Evolutionary conservation across 2,797 vertebrate genomes (phyloP).

Genomic region (Melanogrammus aeglefinus): DNA sequence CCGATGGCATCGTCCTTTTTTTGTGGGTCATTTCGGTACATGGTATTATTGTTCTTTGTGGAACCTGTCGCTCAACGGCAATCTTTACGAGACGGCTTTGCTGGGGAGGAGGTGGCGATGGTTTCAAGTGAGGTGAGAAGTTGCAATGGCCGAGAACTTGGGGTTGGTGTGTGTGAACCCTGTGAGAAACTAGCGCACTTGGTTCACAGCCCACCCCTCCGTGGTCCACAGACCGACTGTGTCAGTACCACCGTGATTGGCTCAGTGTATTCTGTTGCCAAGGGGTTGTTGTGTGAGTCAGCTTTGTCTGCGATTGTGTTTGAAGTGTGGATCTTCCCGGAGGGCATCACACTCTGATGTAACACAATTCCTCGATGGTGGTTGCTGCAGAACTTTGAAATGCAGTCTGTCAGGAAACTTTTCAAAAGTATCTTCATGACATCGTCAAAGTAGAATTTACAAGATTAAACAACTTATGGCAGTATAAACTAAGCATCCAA

Average conservation of each 20-base stretch:
- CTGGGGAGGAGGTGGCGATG: background rate
- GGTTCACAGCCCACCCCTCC: background rate
- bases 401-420: background rate
- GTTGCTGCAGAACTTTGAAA: background rate
- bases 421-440: background rate
- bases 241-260: background rate
- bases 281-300: background rate
- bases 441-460: background rate
- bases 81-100: background rate
- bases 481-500: background rate
- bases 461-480: background rate
- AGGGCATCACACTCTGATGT: background rate
- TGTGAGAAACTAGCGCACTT: background rate
- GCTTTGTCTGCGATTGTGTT: background rate
- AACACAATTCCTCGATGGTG: background rate
- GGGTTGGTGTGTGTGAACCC: conserved; percentile 1
- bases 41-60: background rate
- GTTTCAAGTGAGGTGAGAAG: background rate
- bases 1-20: background rate
- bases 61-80: background rate
- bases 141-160: background rate
- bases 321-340: background rate
- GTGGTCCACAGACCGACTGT: background rate
- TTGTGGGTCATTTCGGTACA: background rate
- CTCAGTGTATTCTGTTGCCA: background rate